A percentile compares a stretch with the other conserved stretches of the same genome.
These are phyloP conservation scores for Ormyrus pomaceus DNA, from an alignment of 2,888 invertebrate genomes.

Conservation along the genomic window DNA sequence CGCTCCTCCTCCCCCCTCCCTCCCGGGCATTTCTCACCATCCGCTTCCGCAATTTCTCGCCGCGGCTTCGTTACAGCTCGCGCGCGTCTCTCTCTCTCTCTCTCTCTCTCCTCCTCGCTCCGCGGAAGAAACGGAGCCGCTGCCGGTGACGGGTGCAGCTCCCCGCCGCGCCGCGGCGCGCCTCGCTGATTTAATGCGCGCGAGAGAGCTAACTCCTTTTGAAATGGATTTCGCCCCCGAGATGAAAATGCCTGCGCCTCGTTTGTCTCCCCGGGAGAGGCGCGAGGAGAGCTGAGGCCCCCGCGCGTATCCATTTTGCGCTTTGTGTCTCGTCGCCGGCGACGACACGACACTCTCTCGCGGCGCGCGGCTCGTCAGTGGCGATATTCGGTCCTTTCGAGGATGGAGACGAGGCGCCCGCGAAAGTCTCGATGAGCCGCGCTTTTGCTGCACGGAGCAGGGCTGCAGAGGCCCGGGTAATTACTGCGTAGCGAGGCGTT, in stretches of 20 bases:
- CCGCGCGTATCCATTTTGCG: slow-evolving; percentile 23
- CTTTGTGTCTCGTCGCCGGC: background rate
- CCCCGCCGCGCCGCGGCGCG: too few species aligned
- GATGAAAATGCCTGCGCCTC: slow-evolving; percentile 36
- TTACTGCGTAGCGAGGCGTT: too few species aligned
- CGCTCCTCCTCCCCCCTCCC: background rate
- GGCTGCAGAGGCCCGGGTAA: too few species aligned
- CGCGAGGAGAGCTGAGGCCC: too few species aligned
- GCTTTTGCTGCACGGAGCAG: too few species aligned
- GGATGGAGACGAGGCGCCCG: too few species aligned
- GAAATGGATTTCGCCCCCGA: slow-evolving; percentile 34
- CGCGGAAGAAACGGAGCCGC: background rate
- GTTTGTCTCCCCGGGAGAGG: slow-evolving; percentile 15
- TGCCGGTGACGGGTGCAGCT: background rate
- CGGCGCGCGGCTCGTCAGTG: background rate
- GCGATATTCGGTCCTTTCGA: too few species aligned
- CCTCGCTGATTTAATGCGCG: slow-evolving; percentile 39
- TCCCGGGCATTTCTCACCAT: slow-evolving; percentile 37
- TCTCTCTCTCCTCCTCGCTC: slow-evolving; percentile 12
- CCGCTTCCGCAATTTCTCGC: slow-evolving; percentile 38
- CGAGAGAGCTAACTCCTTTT: slow-evolving; percentile 36
- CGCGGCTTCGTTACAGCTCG: background rate
- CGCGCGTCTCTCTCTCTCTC: too few species aligned
- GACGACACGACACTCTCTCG: too few species aligned
- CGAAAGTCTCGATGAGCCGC: too few species aligned